Base-by-base conservation (phyloP, 2,888 invertebrate species). In the Chloroclysta siterata region DNA sequence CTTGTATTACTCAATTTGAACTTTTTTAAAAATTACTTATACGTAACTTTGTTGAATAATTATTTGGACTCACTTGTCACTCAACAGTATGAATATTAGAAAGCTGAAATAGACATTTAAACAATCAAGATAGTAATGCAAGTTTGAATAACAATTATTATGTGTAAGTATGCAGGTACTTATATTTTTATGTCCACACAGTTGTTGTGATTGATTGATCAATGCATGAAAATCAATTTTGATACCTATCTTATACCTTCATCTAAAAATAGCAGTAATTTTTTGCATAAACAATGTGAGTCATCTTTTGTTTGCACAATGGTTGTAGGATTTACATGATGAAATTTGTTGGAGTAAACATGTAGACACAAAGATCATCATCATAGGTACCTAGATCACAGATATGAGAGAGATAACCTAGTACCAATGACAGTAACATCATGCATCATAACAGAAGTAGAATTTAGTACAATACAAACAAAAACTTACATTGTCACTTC, bases 271-370 rank as follows among this genome's bases (percentile, higher is more conserved):
- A 60, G 53, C 15, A 11, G 15, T 42, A 11, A 56, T 48, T 47
- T 22, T 41, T 13, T 29, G 0, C 15, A 15, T 46, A 46, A 51
- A 58, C 50, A 57, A n/a, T 53, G 10, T 39, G 63, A 53, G 13
- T 62, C 57, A 58, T 58, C 22, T 2, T 22, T 22, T 39, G 41
- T 48, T 63, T 57, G 48, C 62, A 57, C 57, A 63, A 57, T 36
- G 29, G 22, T 55, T 44, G 17, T 29, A 17, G 29, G 47, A 39
- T 47, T 47, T 41, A 13, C 11, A 36, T 36, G 11, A 36, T 36
- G 6, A 36, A 36, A 11, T 36, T 36, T 0, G 1, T 11, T 36
- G 36, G 8, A 0, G 10, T 36, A 36, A 11, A 36, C 6, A 36
- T 11, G 33, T 33, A 33, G 33, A 22, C 3, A 22, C 22, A 22